Base-by-base conservation (phyloP, 2,797 vertebrate genomes). In the Coregonus ussuriensis region DNA sequence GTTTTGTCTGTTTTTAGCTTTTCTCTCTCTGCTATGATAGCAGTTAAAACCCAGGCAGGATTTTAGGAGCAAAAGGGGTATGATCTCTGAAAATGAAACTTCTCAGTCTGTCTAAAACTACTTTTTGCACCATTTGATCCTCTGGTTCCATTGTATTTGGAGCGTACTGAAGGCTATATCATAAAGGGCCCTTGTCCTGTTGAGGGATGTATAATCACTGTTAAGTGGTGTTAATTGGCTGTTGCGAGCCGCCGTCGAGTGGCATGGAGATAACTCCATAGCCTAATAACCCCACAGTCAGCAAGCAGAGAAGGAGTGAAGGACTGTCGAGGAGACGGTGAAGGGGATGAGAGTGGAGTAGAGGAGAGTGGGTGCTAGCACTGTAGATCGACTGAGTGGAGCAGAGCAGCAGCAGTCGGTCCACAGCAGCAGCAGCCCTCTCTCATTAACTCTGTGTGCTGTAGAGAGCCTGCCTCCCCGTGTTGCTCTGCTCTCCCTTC, bases 181-280 rank as follows among this genome's bases (percentile, higher is more conserved):
- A 56, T 56, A 56, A 15, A 1, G 18, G 18, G 73, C 37, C 25
- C 66, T 74, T 65, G 41, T 81, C 78, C 84, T 69, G 83, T 82
- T 78, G n/a, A 47, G 41, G 74, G 79, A 74, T 77, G 79, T 78
- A 68, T 33, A 68, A 68, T 68, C 41, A 63, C 69, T n/a, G 75
- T 56, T 79, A 76, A 73, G 53, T 76, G 66, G 65, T 73, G 75
- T 80, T 86, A 84, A 88, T 82, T 88, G 74, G 80, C 75, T 79
- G 78, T 78, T 74, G 62, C 71, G 13, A 59, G n/a, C 56, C 56
- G 56, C 14, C 18, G 6, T 59, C 2, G 18, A 59, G 56, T 52
- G 67, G 54, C 62, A 71, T 74, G 59, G 68, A 0, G 41, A 47
- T 9, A 47, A 47, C 41, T 47, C 41, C 7, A 47, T 9, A 47